These are phyloP conservation scores for Myanophis thanlyinensis DNA, from an alignment of 2,113 vertebrate genomes.

Conservation along the genomic window DNA sequence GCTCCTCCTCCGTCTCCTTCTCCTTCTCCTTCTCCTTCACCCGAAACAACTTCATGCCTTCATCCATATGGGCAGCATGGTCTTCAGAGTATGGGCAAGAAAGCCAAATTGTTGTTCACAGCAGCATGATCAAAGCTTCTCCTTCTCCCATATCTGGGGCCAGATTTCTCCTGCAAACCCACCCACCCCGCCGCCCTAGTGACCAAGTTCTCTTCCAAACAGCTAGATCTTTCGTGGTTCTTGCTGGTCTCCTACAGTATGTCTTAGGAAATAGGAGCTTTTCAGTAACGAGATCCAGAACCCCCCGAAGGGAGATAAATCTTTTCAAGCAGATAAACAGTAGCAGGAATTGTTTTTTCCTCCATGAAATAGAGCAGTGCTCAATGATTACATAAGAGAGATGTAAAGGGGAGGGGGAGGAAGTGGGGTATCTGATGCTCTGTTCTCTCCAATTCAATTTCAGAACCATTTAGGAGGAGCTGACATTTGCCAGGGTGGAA, in stretches of 20 bases:
- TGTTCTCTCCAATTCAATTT: conserved; percentile 6
- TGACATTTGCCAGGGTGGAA: background rate
- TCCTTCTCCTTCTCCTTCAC: background rate
- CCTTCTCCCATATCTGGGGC: background rate
- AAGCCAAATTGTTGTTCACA: background rate
- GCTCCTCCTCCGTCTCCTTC: no score
- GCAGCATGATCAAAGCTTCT: background rate
- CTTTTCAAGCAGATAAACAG: background rate
- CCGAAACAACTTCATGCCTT: background rate
- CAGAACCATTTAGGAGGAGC: background rate
- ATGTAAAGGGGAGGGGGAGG: background rate
- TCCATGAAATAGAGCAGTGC: background rate
- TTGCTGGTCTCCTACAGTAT: background rate
- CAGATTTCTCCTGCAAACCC: background rate
- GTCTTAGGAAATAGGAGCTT: background rate
- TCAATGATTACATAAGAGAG: background rate
- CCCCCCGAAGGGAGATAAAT: background rate
- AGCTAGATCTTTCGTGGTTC: background rate
- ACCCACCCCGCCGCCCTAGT: no score
- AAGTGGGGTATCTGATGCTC: background rate
- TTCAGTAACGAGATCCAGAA: background rate
- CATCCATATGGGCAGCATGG: background rate
- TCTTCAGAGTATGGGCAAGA: background rate
- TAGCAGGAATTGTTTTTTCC: background rate
- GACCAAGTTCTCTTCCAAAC: background rate